Percentiles rank a stretch among this genome's conserved stretches.
Conservation (phyloP, 2,888 invertebrate species). For the Cantharis nigra region DNA sequence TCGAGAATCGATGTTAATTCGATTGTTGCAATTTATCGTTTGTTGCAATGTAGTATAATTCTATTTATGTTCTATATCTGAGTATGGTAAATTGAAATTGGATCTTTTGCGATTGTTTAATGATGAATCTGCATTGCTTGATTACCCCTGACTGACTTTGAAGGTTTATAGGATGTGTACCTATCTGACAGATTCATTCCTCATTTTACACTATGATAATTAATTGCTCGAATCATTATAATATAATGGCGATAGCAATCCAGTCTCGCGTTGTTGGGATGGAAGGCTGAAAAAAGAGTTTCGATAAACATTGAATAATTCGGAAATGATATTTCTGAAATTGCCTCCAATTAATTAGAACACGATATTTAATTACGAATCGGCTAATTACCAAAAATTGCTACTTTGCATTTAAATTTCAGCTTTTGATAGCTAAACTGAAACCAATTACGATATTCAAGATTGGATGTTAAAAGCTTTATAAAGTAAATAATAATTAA, state of each 20-base stretch:
- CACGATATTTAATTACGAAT: neutral
- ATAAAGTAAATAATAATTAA: neutral
- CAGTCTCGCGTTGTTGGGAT: neutral
- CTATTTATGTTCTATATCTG: neutral
- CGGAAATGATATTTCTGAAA: neutral
- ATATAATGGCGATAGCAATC: neutral
- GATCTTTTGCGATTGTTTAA: constrained; percentile 10
- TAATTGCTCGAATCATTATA: neutral
- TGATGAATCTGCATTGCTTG: constrained; percentile 12
- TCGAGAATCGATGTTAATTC: neutral
- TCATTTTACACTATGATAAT: neutral
- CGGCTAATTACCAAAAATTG: neutral
- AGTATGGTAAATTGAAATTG: constrained; percentile 6
- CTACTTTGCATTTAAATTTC: neutral
- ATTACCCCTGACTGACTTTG: neutral
- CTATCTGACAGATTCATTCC: neutral
- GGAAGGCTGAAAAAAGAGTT: neutral
- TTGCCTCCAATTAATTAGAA: neutral
- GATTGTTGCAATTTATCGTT: neutral
- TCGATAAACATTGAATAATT: neutral
- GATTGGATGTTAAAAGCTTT: neutral
- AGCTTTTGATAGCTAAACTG: neutral
- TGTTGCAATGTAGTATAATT: neutral
- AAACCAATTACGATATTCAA: neutral
- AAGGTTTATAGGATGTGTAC: neutral